Conservation (phyloP, 2,113 vertebrate genomes). For the Trichechus manatus region DNA sequence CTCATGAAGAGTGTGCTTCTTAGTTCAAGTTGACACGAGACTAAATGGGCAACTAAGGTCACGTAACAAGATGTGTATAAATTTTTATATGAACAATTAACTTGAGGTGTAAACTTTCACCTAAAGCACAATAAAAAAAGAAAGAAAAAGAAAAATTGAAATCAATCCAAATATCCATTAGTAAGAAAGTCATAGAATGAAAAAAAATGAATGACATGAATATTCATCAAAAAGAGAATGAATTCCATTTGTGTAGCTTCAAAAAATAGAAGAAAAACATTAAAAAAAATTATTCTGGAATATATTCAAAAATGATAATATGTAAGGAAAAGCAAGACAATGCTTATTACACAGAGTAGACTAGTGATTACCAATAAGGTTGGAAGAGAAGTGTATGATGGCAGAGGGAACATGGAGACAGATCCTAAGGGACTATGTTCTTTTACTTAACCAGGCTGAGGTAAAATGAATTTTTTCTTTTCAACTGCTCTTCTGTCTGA, state of each 20-base stretch:
- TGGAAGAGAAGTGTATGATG: fast-evolving
- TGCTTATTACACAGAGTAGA: neutral
- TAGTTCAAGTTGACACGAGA: too few relatives aligned
- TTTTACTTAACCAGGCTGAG: neutral
- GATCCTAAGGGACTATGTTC: neutral
- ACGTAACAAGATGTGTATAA: too few relatives aligned
- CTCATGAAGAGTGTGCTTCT: too few relatives aligned
- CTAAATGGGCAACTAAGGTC: too few relatives aligned
- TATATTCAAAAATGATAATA: neutral
- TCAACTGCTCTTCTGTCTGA: neutral
- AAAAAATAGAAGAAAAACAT: neutral
- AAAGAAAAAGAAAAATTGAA: neutral
- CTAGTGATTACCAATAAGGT: neutral
- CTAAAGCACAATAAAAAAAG: too few relatives aligned
- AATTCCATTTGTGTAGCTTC: neutral
- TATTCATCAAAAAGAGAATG: neutral
- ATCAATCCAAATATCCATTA: neutral
- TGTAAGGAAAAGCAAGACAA: neutral
- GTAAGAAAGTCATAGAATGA: neutral
- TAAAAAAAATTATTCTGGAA: neutral
- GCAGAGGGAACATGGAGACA: neutral
- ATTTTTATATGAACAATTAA: too few relatives aligned
- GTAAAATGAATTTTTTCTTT: neutral
- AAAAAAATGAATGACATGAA: neutral
- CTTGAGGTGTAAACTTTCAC: too few relatives aligned